Evolutionary conservation across 2,888 invertebrate genomes (phyloP).

Genomic region (Cheilosia vulpina): DNA sequence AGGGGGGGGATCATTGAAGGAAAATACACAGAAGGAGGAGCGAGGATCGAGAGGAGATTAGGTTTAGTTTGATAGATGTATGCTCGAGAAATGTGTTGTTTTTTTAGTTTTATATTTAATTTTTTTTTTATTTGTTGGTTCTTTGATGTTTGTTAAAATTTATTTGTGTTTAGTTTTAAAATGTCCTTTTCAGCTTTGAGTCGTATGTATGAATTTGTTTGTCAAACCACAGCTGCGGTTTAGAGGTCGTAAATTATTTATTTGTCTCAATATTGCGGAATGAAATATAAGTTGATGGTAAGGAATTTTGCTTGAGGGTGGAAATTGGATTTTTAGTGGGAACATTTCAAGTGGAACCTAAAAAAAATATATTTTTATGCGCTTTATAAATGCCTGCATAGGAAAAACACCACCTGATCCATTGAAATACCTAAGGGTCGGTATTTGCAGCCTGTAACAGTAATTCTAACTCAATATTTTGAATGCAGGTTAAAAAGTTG

Average conservation of each 20-base stretch:
- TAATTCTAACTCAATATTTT: too few relatives aligned
- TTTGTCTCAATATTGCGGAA: constrained; percentile 3
- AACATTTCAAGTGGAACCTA: neutral
- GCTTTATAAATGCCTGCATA: too few relatives aligned
- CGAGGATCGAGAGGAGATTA: constrained; percentile 33
- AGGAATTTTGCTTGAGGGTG: neutral
- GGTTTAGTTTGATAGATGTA: constrained; percentile 61
- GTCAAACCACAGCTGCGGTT: constrained; percentile 37
- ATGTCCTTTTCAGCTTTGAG: neutral
- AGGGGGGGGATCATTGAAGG: constrained; percentile 14
- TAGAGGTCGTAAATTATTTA: neutral
- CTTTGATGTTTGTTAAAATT: constrained; percentile 44
- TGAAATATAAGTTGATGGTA: constrained; percentile 8
- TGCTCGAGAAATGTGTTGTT: constrained; percentile 61
- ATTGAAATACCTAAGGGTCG: too few relatives aligned
- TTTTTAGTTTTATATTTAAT: constrained; percentile 35
- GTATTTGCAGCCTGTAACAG: too few relatives aligned
- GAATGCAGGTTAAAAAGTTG: too few relatives aligned
- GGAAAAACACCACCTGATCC: too few relatives aligned
- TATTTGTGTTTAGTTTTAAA: constrained; percentile 23
- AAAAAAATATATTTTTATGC: too few relatives aligned
- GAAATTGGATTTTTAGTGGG: too few relatives aligned
- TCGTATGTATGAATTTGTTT: neutral
- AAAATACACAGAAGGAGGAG: constrained; percentile 1
- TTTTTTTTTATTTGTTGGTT: constrained; percentile 28